Percentiles rank a stretch among this genome's conserved stretches.
Evolutionary conservation across 2,888 invertebrate genomes (phyloP).

Genomic region (Hipparchia sbordonii): DNA sequence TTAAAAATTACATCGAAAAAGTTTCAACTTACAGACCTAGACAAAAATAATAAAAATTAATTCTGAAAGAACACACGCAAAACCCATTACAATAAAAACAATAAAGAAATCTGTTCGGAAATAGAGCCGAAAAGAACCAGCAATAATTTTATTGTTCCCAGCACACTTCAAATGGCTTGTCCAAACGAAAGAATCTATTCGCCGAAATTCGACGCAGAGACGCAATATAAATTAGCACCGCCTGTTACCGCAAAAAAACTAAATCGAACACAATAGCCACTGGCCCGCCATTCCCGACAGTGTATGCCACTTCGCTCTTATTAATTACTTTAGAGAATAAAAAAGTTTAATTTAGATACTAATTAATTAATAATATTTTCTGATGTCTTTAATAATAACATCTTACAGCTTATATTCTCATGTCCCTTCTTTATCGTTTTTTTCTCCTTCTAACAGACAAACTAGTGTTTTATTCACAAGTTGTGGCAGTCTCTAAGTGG

Average conservation of each 20-base stretch:
- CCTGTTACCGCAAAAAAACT: constrained; percentile 55
- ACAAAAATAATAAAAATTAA: neutral
- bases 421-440: too few relatives aligned
- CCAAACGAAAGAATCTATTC: constrained; percentile 53
- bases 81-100: neutral
- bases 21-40: neutral
- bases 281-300: constrained; percentile 39
- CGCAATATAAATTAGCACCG: constrained; percentile 60
- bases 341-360: neutral
- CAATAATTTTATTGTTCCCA: constrained; percentile 26
- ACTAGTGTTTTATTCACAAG: too few relatives aligned
- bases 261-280: constrained; percentile 54
- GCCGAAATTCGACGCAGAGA: constrained; percentile 55
- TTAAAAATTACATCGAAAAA: neutral
- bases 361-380: too few relatives aligned
- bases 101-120: neutral
- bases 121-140: neutral
- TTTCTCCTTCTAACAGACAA: too few relatives aligned
- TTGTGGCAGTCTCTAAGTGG: too few relatives aligned
- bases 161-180: constrained; percentile 43
- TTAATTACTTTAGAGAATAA: constrained; percentile 5
- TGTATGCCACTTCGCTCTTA: constrained; percentile 34
- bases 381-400: too few relatives aligned
- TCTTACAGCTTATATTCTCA: too few relatives aligned
- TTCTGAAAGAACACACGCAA: neutral